Conservation (phyloP, 2,888 invertebrate genomes). For the Drosophila emarginata region DNA sequence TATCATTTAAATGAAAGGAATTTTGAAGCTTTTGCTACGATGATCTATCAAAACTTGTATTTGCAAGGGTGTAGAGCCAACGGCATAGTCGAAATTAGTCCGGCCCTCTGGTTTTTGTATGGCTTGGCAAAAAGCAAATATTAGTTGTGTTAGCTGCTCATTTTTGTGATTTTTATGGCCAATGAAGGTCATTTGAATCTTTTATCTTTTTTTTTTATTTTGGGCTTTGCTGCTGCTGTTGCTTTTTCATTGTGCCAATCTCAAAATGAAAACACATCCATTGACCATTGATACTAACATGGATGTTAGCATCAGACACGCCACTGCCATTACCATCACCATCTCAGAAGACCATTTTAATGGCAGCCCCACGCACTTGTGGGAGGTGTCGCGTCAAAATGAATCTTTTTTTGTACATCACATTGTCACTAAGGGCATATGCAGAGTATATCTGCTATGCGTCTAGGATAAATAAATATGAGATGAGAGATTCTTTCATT, state of each 20-base stretch:
- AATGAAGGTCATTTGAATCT: slow-evolving; percentile 68
- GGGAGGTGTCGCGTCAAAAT: background rate
- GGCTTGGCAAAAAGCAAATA: slow-evolving; percentile 56
- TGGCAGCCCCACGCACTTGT: background rate
- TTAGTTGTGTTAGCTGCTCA: slow-evolving; percentile 59
- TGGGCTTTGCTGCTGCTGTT: slow-evolving; percentile 38
- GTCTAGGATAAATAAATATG: background rate
- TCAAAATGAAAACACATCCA: background rate
- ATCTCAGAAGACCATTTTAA: background rate
- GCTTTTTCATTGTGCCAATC: slow-evolving; percentile 6
- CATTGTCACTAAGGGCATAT: background rate
- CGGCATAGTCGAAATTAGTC: background rate
- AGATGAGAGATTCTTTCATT: background rate
- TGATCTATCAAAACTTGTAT: background rate
- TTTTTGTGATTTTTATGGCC: slow-evolving; percentile 67
- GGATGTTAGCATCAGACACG: background rate
- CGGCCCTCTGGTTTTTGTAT: slow-evolving; percentile 21
- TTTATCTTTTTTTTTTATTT: slow-evolving; percentile 54
- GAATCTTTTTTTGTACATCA: background rate
- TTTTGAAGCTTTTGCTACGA: background rate
- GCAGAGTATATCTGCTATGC: background rate
- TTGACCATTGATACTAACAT: background rate
- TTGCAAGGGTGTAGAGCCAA: background rate
- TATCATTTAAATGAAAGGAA: slow-evolving; percentile 18
- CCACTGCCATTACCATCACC: background rate